Conservation (phyloP, 1,140 invertebrate species). For the Eumeta japonica region DNA sequence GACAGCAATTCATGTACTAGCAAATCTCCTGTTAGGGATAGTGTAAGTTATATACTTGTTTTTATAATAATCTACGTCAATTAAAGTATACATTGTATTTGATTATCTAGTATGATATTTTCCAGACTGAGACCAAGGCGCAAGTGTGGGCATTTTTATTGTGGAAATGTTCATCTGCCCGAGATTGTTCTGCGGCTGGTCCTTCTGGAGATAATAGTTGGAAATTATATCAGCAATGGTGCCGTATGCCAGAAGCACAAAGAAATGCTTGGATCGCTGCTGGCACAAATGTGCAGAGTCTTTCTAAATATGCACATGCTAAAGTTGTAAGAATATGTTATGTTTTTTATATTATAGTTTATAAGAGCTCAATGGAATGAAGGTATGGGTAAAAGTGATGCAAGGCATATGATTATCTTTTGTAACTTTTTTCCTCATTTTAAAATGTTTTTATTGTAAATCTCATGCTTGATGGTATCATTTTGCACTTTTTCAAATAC, state of each 20-base stretch:
- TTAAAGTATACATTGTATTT: background rate
- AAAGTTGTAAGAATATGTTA: constrained; percentile 43
- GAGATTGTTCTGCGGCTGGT: no score
- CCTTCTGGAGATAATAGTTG: constrained; percentile 63
- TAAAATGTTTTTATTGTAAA: no score
- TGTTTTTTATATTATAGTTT: constrained; percentile 2
- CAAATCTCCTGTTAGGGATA: constrained; percentile 59
- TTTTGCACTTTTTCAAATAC: no score
- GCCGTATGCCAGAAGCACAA: constrained; percentile 69
- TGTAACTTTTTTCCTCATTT: no score
- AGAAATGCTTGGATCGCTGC: constrained; percentile 75
- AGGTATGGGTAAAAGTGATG: background rate
- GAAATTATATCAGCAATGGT: constrained; percentile 80
- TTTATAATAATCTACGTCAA: constrained; percentile 6
- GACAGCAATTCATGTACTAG: constrained; percentile 56
- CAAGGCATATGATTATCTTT: constrained; percentile 1
- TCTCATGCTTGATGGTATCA: no score
- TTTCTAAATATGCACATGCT: constrained; percentile 56
- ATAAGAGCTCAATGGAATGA: background rate
- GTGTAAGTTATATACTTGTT: constrained; percentile 38
- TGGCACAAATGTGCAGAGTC: constrained; percentile 71
- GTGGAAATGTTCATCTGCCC: constrained; percentile 72
- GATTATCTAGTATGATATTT: constrained; percentile 10
- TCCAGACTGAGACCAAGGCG: constrained; percentile 71
- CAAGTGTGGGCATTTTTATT: constrained; percentile 81